These are phyloP conservation scores for Dendrocopos noguchii DNA, from an alignment of 2,113 vertebrate genomes.

Conservation along the genomic window DNA sequence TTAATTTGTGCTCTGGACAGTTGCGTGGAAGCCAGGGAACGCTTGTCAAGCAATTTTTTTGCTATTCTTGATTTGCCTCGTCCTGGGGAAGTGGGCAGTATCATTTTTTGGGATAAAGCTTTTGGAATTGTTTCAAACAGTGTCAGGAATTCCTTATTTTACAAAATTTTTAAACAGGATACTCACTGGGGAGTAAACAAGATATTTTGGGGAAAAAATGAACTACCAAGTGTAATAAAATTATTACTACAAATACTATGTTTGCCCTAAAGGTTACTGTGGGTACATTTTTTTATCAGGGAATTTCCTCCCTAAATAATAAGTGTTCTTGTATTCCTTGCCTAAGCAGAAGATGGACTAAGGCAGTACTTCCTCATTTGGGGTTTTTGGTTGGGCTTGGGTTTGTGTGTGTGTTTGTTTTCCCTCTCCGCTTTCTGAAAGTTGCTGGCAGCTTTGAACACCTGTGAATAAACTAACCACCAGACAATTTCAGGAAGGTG, in stretches of 20 bases:
- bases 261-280: neutral
- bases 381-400: no score
- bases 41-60: rapidly evolving
- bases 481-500: neutral
- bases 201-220: neutral
- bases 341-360: neutral
- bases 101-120: no score
- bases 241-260: neutral
- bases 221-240: neutral
- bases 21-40: neutral
- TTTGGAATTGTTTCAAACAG: neutral
- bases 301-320: neutral
- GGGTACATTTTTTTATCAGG: neutral
- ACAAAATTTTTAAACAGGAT: neutral
- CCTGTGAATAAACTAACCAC: neutral
- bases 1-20: neutral
- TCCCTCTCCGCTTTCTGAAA: neutral
- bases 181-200: neutral
- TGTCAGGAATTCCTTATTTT: neutral
- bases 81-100: neutral
- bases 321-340: neutral
- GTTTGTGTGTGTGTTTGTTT: neutral
- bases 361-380: neutral
- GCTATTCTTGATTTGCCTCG: neutral
- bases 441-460: neutral